Base-by-base conservation (phyloP, 2,888 invertebrate genomes). In the Notodonta ziczac region DNA sequence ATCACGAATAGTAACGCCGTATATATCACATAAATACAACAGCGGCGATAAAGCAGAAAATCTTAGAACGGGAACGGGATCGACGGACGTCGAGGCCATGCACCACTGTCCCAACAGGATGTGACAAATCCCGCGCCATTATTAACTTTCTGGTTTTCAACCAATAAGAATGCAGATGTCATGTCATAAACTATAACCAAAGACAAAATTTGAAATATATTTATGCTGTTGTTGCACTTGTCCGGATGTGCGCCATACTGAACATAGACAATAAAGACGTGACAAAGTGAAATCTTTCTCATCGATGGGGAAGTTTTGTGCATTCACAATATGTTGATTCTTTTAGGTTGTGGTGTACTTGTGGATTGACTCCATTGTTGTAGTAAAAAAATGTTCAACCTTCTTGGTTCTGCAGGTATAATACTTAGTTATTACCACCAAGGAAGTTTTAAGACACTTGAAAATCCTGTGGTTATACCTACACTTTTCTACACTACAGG, bases 81-180 rank as follows among this genome's bases (percentile, higher is more conserved):
- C 54, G 35, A 39, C 51, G 40, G 10, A 88, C 88, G 84, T 86
- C 88, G 89, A 90, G 86, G 88, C 89, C 91, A 87, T 91, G 90
- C 91, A 93, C 88, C 87, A 83, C 82, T 73, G 79, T 73, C 73
- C 77, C 82, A 86, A 93, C 93, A 93, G 94, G 94, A 94, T 89
- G 71, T 93, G 93, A 94, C 91, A 89, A 90, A 91, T 87, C 78
- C 74, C 88, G 86, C 91, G 90, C 92, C 89, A 91, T 91, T 84
- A 88, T 85, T 79, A 84, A 35, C 75, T 81, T 74, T 65, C 61
- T 16, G 24, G 56, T 57, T 64, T 67, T 67, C 63, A 68, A 62
- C 92, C 91, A 92, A 91, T 91, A 67, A 73, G 48, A 80, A 68
- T 46, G 50, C 69, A 61, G 71, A 32, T 78, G 78, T 76, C 60